Base-by-base conservation (phyloP, 2,113 vertebrate species). In the Notiomystis cincta region DNA sequence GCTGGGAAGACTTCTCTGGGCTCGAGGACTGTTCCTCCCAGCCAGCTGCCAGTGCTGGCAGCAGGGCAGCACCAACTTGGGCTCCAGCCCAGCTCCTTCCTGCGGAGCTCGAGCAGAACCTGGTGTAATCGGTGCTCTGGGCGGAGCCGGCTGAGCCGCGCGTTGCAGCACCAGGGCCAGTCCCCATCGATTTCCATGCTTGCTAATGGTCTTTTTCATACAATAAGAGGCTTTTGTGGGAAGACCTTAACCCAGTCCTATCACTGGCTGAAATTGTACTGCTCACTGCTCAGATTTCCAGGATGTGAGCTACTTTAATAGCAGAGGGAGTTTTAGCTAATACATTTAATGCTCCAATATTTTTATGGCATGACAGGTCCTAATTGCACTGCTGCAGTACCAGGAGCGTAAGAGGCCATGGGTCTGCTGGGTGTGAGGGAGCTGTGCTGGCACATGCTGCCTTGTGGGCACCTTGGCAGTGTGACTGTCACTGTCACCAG, bases 181-280 rank as follows among this genome's bases (percentile, higher is more conserved):
- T 81, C 31, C 50, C 84, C 79, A 96, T 96, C 61, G 97, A 98
- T 98, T 93, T 48, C 84, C 22, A 19, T 16, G 84, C 57, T 30
- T 93, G 95, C 87, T 97, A 97, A 97, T 85, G 91, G 94, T 84
- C 38, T 8, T 87, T 9, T 92, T 90, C 10, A 10, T 94, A 82
- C 89, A 66, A 72, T 81, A 93, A 97, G 95, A 94, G 93, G 96
- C 95, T 97, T 96, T 97, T 97, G 97, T 96, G 97, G 97, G 75
- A 73, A 96, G 87, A 91, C 95, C 90, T 90, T 94, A 95, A 95
- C 95, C 95, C 94, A 94, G 93, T n/a, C 40, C 60, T 65, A 61
- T 53, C 13, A 7, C 42, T 10, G 93, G 77, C 64, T 67, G 89
- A 92, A 94, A 89, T n/a, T 77, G 64, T 35, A 24, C 48, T 80